Conservation (phyloP, 2,888 invertebrate genomes). For the Cryptus viduatorius region DNA sequence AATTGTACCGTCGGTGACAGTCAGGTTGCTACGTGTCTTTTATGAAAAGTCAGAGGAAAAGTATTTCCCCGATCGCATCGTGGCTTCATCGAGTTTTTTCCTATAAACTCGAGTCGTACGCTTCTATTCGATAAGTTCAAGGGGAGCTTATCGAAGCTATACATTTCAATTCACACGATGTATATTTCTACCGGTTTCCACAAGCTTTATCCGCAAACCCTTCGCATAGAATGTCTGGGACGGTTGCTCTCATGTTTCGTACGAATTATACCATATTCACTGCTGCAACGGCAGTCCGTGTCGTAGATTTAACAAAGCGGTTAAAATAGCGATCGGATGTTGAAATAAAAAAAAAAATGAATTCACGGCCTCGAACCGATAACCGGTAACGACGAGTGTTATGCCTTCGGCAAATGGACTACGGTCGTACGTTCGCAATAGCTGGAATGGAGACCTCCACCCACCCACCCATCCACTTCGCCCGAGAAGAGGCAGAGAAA, state of each 20-base stretch:
- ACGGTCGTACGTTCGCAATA: constrained; percentile 25
- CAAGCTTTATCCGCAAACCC: neutral
- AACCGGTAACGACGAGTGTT: constrained; percentile 25
- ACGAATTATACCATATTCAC: neutral
- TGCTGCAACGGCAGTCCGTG: neutral
- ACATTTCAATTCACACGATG: constrained; percentile 5
- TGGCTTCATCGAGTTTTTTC: neutral
- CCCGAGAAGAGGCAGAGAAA: neutral
- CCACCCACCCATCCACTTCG: neutral
- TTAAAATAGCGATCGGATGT: neutral
- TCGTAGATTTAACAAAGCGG: too few species aligned
- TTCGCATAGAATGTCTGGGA: neutral
- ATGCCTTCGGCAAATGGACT: constrained; percentile 2
- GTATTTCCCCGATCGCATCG: neutral
- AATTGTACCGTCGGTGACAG: neutral
- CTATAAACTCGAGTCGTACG: neutral
- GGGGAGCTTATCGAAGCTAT: constrained; percentile 13
- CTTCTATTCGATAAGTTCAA: neutral
- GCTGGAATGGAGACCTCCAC: neutral
- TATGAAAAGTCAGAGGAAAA: neutral
- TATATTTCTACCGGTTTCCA: constrained; percentile 20
- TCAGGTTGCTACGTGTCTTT: neutral
- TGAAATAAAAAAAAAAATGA: neutral
- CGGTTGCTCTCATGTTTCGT: neutral
- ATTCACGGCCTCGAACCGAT: constrained; percentile 22